These are phyloP conservation scores for Camptogramma bilineatum DNA, from an alignment of 2,888 invertebrate species.

Conservation along the genomic window DNA sequence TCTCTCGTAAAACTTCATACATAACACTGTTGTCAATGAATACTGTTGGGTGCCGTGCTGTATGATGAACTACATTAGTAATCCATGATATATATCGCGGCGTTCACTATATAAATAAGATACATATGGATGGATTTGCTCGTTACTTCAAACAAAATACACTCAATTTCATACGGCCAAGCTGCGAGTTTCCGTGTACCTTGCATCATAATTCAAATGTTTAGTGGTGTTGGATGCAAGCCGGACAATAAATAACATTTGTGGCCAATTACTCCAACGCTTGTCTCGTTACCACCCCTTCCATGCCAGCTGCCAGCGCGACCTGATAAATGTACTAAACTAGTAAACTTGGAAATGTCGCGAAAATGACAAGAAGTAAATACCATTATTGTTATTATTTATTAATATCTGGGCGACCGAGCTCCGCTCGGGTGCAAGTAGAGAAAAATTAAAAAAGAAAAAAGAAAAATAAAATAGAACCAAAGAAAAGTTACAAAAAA, in stretches of 20 bases:
- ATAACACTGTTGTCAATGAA: no score
- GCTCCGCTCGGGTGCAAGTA: no score
- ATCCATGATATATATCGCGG: no score
- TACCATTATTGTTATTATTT: no score
- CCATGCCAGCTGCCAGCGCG: conserved; percentile 20
- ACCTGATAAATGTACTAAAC: conserved; percentile 13
- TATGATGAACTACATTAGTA: no score
- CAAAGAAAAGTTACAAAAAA: no score
- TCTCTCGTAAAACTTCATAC: no score
- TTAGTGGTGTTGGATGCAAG: conserved; percentile 21
- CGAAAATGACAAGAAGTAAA: not conserved
- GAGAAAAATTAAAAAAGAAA: no score
- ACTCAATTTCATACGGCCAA: not conserved
- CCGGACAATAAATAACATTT: conserved; percentile 41
- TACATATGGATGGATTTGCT: not conserved
- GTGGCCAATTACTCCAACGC: conserved; percentile 43
- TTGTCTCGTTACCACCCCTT: conserved; percentile 45
- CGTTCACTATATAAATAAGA: not conserved
- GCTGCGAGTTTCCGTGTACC: not conserved
- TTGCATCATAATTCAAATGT: conserved; percentile 9
- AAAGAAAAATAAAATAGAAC: no score
- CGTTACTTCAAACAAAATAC: not conserved
- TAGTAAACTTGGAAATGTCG: conserved; percentile 8
- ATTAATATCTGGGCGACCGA: no score
- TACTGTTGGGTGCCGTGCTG: no score